Percentiles rank a stretch among this genome's conserved stretches.
Evolutionary conservation across 2,888 invertebrate genomes (phyloP).

Genomic region (Helobdella robusta): DNA sequence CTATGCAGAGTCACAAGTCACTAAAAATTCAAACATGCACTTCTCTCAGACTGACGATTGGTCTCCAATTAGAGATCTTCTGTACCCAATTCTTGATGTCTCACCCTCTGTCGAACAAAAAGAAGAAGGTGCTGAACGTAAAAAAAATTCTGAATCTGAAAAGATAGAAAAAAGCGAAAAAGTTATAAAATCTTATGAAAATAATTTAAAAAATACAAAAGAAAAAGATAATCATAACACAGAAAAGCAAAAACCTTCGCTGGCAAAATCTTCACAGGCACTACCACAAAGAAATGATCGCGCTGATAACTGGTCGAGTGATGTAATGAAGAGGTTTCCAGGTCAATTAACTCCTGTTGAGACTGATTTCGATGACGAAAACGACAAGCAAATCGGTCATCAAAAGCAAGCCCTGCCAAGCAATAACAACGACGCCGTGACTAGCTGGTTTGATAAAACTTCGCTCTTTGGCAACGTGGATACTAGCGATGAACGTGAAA

Average conservation of each 20-base stretch:
- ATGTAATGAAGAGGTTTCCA: background rate
- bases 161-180: background rate
- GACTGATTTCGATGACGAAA: conserved; percentile 1
- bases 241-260: background rate
- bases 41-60: conserved; percentile 40
- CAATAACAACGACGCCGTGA: background rate
- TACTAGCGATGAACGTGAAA: background rate
- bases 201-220: background rate
- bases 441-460: conserved; percentile 12
- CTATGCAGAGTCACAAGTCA: background rate
- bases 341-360: conserved; percentile 8
- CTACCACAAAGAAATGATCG: background rate
- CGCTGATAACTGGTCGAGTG: background rate
- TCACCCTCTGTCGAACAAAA: conserved; percentile 51
- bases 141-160: conserved; percentile 2
- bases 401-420: background rate
- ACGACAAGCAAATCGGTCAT: background rate
- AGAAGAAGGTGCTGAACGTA: conserved; percentile 38
- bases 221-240: background rate
- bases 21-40: conserved; percentile 3
- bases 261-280: background rate
- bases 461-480: background rate
- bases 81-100: conserved; percentile 50
- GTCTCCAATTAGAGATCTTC: conserved; percentile 50
- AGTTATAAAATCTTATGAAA: no score